Percentiles rank a stretch among this genome's conserved stretches.
Conservation (phyloP, 2,797 vertebrate genomes). For the Sciaenops ocellatus region DNA sequence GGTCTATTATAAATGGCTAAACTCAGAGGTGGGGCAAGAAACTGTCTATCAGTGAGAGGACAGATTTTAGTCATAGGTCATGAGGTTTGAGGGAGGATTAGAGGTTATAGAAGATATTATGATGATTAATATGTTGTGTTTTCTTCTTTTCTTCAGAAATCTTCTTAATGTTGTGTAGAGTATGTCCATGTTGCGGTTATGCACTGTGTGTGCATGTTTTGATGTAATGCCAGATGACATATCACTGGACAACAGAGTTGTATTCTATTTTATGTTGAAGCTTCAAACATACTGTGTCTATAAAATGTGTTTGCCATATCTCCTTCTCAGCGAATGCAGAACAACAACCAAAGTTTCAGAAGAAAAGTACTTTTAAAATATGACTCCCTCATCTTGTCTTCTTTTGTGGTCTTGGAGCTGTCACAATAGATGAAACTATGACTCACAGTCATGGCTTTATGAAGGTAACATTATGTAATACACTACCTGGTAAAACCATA, state of each 20-base stretch:
- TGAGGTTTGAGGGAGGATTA: slow-evolving; percentile 21
- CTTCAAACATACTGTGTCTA: neutral
- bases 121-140: neutral
- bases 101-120: neutral
- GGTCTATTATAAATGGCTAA: slow-evolving; percentile 20
- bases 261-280: neutral
- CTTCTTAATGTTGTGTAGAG: neutral
- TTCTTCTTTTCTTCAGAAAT: neutral
- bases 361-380: slow-evolving; percentile 2
- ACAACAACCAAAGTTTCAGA: neutral
- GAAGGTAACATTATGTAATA: slow-evolving; percentile 26
- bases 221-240: neutral
- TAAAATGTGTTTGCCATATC: neutral
- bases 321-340: neutral
- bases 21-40: slow-evolving; percentile 33
- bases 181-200: neutral
- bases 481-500: neutral
- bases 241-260: no score
- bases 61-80: slow-evolving; percentile 28
- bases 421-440: slow-evolving; percentile 50
- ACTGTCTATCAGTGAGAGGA: neutral
- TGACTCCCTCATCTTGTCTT: neutral
- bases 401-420: slow-evolving; percentile 11
- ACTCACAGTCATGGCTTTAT: slow-evolving; percentile 38
- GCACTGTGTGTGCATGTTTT: neutral